Conservation (phyloP, 2,888 invertebrate genomes). For the Perithous albicinctus region DNA sequence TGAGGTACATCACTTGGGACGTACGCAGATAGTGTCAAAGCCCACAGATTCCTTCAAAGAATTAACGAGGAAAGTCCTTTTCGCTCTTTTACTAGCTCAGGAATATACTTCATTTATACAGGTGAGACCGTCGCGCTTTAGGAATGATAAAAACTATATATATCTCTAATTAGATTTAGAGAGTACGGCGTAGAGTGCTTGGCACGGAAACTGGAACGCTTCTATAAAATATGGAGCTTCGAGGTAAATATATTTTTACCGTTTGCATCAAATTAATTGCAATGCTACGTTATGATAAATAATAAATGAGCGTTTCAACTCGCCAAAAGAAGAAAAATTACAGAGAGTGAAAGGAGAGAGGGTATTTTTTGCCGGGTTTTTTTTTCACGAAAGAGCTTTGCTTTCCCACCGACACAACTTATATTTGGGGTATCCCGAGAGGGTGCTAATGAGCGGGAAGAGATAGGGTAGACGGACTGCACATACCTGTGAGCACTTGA, state of each 20-base stretch:
- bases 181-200: background rate
- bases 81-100: background rate
- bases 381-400: background rate
- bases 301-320: slow-evolving; percentile 52
- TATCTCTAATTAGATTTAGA: slow-evolving; percentile 22
- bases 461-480: slow-evolving; percentile 12
- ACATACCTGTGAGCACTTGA: slow-evolving; percentile 57
- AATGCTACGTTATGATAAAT: slow-evolving; percentile 38
- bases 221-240: slow-evolving; percentile 24
- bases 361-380: slow-evolving; percentile 1
- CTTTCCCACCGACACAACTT: slow-evolving; percentile 12
- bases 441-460: slow-evolving; percentile 51
- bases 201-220: slow-evolving; percentile 8
- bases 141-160: background rate
- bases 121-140: background rate
- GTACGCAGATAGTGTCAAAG: background rate
- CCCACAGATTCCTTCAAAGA: background rate
- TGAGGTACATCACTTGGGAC: background rate
- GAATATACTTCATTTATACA: background rate
- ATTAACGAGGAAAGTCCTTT: slow-evolving; percentile 5
- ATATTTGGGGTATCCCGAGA: slow-evolving; percentile 49
- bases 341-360: background rate
- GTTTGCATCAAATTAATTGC: slow-evolving; percentile 54
- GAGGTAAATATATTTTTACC: slow-evolving; percentile 15
- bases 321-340: slow-evolving; percentile 9